Evolutionary conservation across 2,888 invertebrate species (phyloP).

Genomic region (Acrobasis repandana): DNA sequence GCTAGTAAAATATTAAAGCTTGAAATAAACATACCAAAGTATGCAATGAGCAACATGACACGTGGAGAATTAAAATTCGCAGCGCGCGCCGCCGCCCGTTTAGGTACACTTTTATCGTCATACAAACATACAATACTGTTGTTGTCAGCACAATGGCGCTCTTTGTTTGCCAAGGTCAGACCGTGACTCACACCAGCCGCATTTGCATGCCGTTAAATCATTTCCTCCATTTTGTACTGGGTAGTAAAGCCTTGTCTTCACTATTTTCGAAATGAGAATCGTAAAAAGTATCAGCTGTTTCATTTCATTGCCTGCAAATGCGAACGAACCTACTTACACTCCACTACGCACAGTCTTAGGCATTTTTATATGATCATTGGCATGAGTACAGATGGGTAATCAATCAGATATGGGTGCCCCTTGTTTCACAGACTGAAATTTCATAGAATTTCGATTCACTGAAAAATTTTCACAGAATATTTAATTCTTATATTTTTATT

Average conservation of each 20-base stretch:
- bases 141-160: constrained; percentile 58
- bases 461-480: too few relatives aligned
- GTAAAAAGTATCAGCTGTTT: too few relatives aligned
- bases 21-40: not conserved
- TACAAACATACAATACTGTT: constrained; percentile 54
- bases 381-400: too few relatives aligned
- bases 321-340: too few relatives aligned
- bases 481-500: too few relatives aligned
- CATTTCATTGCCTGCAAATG: too few relatives aligned
- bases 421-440: too few relatives aligned
- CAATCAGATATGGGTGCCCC: too few relatives aligned
- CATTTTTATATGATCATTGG: too few relatives aligned
- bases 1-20: too few relatives aligned
- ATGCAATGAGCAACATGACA: constrained; percentile 27
- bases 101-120: constrained; percentile 68
- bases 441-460: too few relatives aligned
- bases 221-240: constrained; percentile 21
- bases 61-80: constrained; percentile 53
- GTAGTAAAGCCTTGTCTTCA: constrained; percentile 3
- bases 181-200: constrained; percentile 45
- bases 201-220: constrained; percentile 21
- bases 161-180: constrained; percentile 75
- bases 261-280: not conserved
- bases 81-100: constrained; percentile 53
- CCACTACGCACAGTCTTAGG: too few relatives aligned